phyloP scores from a whole-genome alignment of 2,113 vertebrate species.

The Ranitomeya variabilis region DNA sequence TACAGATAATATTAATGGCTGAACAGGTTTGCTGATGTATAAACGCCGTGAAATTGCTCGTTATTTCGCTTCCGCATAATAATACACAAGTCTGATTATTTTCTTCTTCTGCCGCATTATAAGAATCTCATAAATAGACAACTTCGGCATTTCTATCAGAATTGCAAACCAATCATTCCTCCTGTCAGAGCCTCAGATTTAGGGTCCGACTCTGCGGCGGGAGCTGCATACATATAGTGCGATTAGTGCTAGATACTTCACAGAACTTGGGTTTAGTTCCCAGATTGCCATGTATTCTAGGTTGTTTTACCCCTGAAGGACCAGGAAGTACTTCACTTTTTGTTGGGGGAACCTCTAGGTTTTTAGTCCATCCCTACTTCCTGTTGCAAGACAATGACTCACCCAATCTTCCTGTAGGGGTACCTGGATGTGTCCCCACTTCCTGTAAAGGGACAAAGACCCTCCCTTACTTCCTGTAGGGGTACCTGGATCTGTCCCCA shows the following conservation, averaged over 20 bases:
- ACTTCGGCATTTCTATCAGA: background rate
- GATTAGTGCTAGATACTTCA: background rate
- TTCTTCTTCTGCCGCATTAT: background rate
- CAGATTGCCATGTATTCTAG: background rate
- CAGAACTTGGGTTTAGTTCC: background rate
- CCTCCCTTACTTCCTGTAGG: too few relatives aligned
- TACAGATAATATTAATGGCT: conserved; percentile 28
- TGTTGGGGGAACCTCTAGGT: background rate
- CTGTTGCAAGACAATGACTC: too few relatives aligned
- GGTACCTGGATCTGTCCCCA: too few relatives aligned
- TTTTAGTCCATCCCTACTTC: too few relatives aligned
- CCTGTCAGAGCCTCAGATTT: background rate
- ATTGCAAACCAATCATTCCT: background rate
- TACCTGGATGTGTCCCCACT: too few relatives aligned
- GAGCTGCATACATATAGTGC: background rate
- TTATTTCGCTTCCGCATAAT: background rate
- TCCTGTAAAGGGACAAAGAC: too few relatives aligned
- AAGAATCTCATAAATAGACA: conserved; percentile 12
- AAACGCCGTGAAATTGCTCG: background rate
- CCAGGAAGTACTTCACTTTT: background rate
- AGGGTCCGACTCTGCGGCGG: background rate
- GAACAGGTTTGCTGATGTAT: conserved; percentile 9
- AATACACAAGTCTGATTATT: background rate
- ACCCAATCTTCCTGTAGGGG: too few relatives aligned
- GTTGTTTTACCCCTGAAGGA: background rate